Evolutionary conservation across 1,140 invertebrate genomes (phyloP), one percentile per base, ranked within the genome.

Genomic region (Phymastichus coffea): DNA sequence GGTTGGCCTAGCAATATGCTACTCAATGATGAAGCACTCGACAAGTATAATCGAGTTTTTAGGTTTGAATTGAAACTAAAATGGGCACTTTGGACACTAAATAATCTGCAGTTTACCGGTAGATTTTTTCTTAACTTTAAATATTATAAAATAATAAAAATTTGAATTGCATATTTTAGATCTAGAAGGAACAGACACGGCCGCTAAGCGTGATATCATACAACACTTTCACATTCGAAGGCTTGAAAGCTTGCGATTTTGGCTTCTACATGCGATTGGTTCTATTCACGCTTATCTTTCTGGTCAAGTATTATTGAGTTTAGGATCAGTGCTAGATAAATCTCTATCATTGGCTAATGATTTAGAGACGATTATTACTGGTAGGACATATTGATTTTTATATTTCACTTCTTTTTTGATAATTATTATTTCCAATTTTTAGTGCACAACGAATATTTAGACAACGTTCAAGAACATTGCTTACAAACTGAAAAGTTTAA

Each of bases 231-330:
- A 77, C 15, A 68, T 80, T 9, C 82, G 82, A 64, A 72, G 84
- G 14, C 75, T 87, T 35, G 82, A 87, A 52, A 73, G 83, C 25
- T 71, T 88, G 8, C 74, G 84, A 56, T 85, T 87, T 68, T 83
- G 81, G 72, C 73, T 87, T 4, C 64, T 85, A 12, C 84, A 87
- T 69, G 82, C 86, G 37, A 76, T 87, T 44, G 84, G 83, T 53
- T 84, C 80, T 44, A 78, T 88, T 44, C 85, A 87, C 64, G 81
- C 84, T 57, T 87, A 87, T 62, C 74, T 87, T 28, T 85, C 86
- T 69, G 85, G 85, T 2, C 82, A 85, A 72, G 83, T 86, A 46
- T 72, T 87, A 15, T 82, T 84, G 57, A 81, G 79, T 63, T 76
- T 83, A 26, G 80, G 82, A 10, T 68, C 79, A 23, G 70, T 80